Conservation (phyloP, 2,888 invertebrate species). For the Spodoptera picta region DNA sequence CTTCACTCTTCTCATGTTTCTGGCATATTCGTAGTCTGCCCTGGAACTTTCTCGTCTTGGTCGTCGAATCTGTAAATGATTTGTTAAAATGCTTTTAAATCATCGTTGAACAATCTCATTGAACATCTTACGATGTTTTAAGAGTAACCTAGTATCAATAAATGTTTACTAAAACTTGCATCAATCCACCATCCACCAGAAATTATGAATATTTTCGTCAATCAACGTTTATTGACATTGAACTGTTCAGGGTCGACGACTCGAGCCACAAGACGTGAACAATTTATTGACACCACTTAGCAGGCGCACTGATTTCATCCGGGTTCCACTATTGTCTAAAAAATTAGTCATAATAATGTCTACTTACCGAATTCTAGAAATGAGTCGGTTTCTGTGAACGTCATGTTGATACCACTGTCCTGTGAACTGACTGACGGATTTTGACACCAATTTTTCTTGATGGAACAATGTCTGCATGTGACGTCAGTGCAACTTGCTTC, state of each 20-base stretch:
- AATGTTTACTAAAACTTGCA: constrained; percentile 25
- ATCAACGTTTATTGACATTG: constrained; percentile 46
- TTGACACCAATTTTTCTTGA: constrained; percentile 90
- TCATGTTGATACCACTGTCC: constrained; percentile 93
- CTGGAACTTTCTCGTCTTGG: constrained; percentile 77
- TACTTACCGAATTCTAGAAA: constrained; percentile 83
- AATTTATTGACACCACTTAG: constrained; percentile 28
- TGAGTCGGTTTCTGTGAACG: constrained; percentile 91
- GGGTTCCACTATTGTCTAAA: constrained; percentile 5
- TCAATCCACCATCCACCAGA: constrained; percentile 35
- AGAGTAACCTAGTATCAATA: too few relatives aligned
- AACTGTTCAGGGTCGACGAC: constrained; percentile 30
- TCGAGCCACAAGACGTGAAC: constrained; percentile 28
- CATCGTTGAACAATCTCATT: too few relatives aligned
- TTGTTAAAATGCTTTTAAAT: too few relatives aligned
- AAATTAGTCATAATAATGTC: constrained; percentile 7
- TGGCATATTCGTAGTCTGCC: constrained; percentile 79
- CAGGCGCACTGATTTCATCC: constrained; percentile 25
- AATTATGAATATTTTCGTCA: constrained; percentile 29
- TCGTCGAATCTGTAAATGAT: constrained; percentile 76
- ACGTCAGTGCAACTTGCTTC: constrained; percentile 83
- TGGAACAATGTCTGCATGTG: constrained; percentile 82
- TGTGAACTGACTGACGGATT: constrained; percentile 92
- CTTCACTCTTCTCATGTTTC: constrained; percentile 84
- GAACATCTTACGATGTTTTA: too few relatives aligned